Conservation (phyloP, 2,888 invertebrate genomes). For the Tanytarsus gracilentus region DNA sequence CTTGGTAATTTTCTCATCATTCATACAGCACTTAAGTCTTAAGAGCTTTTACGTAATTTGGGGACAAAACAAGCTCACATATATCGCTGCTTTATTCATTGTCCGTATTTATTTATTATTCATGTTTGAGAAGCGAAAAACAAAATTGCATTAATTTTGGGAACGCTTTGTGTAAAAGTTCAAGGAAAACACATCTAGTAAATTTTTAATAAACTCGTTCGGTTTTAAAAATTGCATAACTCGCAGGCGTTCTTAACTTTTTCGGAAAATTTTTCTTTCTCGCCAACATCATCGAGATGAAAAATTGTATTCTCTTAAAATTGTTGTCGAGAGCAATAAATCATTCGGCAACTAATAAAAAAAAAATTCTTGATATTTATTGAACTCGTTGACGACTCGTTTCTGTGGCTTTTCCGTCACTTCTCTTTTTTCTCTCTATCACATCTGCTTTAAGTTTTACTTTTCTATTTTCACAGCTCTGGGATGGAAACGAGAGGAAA, state of each 20-base stretch:
- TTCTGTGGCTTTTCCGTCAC: constrained; percentile 8
- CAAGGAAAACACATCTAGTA: too few species aligned
- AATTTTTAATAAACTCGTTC: too few species aligned
- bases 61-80: too few species aligned
- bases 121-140: too few species aligned
- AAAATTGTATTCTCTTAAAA: background rate
- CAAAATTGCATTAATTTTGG: too few species aligned
- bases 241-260: background rate
- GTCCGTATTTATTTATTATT: too few species aligned
- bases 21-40: too few species aligned
- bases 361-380: background rate
- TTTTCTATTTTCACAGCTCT: background rate
- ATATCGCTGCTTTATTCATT: too few species aligned
- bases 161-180: too few species aligned
- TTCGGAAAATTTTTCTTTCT: constrained; percentile 3
- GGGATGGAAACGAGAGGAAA: background rate
- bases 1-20: too few species aligned
- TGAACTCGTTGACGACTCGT: background rate
- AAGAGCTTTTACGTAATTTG: too few species aligned
- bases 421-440: background rate
- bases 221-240: too few species aligned
- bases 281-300: background rate
- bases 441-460: constrained; percentile 23
- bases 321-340: background rate
- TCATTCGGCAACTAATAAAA: constrained; percentile 28